Percentiles rank a stretch among this genome's conserved stretches.
Conservation (phyloP, 2,797 vertebrate genomes). For the Fistularia commersonii region DNA sequence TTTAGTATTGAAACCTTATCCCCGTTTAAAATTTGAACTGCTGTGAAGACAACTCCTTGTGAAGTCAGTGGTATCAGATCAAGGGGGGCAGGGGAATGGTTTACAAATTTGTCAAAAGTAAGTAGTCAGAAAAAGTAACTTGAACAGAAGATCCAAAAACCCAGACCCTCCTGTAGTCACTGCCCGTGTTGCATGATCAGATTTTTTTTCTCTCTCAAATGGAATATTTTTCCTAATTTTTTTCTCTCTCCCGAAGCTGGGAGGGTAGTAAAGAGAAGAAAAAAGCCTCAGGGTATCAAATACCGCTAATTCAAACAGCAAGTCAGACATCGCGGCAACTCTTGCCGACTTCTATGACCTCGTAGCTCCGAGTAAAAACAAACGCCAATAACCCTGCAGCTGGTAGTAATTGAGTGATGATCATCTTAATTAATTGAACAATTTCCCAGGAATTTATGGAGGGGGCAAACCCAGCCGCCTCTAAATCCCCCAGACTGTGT, state of each 20-base stretch:
- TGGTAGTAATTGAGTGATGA: conserved; percentile 88
- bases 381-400: conserved; percentile 86
- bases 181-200: conserved; percentile 18
- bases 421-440: conserved; percentile 93
- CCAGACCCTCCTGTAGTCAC: conserved; percentile 2
- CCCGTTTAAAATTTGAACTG: no score
- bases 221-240: conserved; percentile 47
- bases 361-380: conserved; percentile 82
- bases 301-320: conserved; percentile 91
- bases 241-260: conserved; percentile 49
- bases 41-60: no score
- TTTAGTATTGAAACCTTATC: no score
- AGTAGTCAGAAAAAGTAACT: not conserved
- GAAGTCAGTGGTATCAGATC: no score
- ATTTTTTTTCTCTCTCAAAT: conserved; percentile 32
- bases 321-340: conserved; percentile 89
- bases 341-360: conserved; percentile 86
- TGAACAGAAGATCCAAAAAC: conserved; percentile 1
- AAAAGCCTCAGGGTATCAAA: conserved; percentile 81
- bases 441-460: conserved; percentile 84
- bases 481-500: conserved; percentile 57
- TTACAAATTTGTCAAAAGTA: conserved; percentile 5
- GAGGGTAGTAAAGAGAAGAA: conserved; percentile 58
- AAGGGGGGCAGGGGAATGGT: no score
- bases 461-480: conserved; percentile 58